Conservation (phyloP, 2,797 vertebrate genomes). For the Clarias fuscus region DNA sequence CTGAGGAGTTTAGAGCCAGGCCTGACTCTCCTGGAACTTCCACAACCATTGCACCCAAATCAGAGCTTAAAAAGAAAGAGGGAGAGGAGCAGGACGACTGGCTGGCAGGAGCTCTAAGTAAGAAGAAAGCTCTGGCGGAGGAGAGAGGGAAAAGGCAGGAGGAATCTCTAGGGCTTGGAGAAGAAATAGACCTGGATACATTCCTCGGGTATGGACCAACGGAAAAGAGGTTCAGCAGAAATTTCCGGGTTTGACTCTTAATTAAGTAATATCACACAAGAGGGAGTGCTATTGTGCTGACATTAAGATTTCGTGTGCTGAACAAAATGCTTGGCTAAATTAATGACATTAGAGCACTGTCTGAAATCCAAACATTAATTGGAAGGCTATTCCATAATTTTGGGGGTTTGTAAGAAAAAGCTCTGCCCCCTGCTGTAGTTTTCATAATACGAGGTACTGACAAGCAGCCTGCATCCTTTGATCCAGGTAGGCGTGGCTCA, state of each 20-base stretch:
- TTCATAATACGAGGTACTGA: too few species aligned
- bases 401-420: too few species aligned
- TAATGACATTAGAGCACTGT: too few species aligned
- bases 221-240: background rate
- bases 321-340: too few species aligned
- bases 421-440: too few species aligned
- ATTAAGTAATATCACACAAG: too few species aligned
- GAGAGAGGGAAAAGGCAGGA: constrained; percentile 57
- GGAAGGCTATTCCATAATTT: too few species aligned
- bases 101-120: constrained; percentile 75
- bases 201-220: constrained; percentile 62
- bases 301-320: too few species aligned
- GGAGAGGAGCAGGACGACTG: constrained; percentile 71
- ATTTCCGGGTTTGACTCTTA: background rate
- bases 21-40: constrained; percentile 41
- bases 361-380: too few species aligned
- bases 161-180: constrained; percentile 41
- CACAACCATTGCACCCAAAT: constrained; percentile 49
- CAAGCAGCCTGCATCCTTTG: too few species aligned
- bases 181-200: constrained; percentile 47
- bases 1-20: constrained; percentile 27
- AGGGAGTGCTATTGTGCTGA: too few species aligned
- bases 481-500: too few species aligned
- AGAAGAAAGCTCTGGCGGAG: constrained; percentile 71
- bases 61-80: constrained; percentile 45